Evolutionary conservation across 1,140 invertebrate genomes (phyloP).

Genomic region (Gryllus bimaculatus): DNA sequence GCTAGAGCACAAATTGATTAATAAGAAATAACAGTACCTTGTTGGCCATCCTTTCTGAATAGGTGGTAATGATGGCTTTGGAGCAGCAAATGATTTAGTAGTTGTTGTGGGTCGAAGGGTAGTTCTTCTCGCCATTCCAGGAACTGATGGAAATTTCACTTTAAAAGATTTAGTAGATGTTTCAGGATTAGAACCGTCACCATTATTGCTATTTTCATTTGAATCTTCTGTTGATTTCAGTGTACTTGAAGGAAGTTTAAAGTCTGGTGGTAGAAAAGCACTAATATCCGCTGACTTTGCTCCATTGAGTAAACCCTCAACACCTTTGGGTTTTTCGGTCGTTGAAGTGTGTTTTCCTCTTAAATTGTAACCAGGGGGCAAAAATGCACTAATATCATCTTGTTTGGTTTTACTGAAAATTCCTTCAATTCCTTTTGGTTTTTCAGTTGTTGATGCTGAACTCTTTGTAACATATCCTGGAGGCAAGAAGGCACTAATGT

Average conservation of each 20-base stretch:
- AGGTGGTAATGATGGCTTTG: conserved; percentile 46
- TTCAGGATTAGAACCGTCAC: conserved; percentile 23
- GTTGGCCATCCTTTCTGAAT: conserved; percentile 67
- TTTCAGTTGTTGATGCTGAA: conserved; percentile 32
- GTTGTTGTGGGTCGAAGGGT: conserved; percentile 30
- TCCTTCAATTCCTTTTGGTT: conserved; percentile 25
- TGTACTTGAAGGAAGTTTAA: conserved; percentile 32
- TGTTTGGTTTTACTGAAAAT: conserved; percentile 30
- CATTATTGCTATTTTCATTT: conserved; percentile 23
- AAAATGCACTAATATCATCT: conserved; percentile 47
- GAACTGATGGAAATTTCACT: conserved; percentile 67
- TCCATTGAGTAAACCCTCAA: conserved; percentile 6
- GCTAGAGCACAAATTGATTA: too few relatives aligned
- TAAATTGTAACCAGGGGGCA: conserved; percentile 55
- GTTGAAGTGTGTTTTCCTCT: conserved; percentile 37
- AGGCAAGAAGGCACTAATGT: conserved; percentile 53
- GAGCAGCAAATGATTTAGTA: conserved; percentile 29
- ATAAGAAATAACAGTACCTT: conserved; percentile 39
- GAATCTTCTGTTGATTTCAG: conserved; percentile 28
- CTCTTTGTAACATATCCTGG: conserved; percentile 34
- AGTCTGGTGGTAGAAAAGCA: conserved; percentile 52
- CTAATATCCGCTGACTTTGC: conserved; percentile 43
- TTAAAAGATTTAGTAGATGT: conserved; percentile 45
- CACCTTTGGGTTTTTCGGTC: not conserved
- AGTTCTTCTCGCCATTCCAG: conserved; percentile 53